Evolutionary conservation across 2,888 invertebrate genomes (phyloP), one percentile per base, ranked within the genome.

Genomic region (Cyrtodaria siliqua): DNA sequence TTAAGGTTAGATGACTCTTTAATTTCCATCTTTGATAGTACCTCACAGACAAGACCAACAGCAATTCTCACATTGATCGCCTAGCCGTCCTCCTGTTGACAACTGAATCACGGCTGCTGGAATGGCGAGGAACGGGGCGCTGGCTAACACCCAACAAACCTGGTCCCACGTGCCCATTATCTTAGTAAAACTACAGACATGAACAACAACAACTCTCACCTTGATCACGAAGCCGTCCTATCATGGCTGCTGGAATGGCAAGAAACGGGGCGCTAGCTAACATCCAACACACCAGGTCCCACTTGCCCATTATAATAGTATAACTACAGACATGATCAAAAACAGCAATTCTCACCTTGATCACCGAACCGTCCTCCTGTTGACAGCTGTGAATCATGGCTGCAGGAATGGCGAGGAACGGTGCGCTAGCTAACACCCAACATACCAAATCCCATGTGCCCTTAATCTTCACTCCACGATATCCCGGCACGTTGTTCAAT

Each of bases 81-180:
- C 2, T 78, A 72, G 0, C 85, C 85, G n/a, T 82, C 73, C 55
- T 80, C 77, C 24, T 73, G 67, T 47, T 79, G 81, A 71, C 79
- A 85, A 33, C 82, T 82, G 89, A 27, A 90, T 83, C 38, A 84
- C 84, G 29, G 87, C 89, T 8, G 87, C 82, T 8, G 87, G 80
- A 14, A 90, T 82, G 9, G 88, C 89, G 14, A 90, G 79, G 66
- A 85, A 87, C 4, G 89, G 89, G 1, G 89, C 79, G 23, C 83
- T 87, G n/a, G 89, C 87, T 24, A 90, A 76, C 26, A 85, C 79
- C 88, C 89, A 89, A 64, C 85, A 82, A 6, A 89, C 78, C 20
- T 86, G 77, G 42, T 87, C 86, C 87, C 88, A 90, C 8, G 84
- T 79, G 3, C 84, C 78, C 33, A 82, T 68, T 24, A 86, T 79